A percentile compares a stretch with the other conserved stretches of the same genome.
phyloP scores from a whole-genome alignment of 2,888 invertebrate species.

The Aphrophora alni region DNA sequence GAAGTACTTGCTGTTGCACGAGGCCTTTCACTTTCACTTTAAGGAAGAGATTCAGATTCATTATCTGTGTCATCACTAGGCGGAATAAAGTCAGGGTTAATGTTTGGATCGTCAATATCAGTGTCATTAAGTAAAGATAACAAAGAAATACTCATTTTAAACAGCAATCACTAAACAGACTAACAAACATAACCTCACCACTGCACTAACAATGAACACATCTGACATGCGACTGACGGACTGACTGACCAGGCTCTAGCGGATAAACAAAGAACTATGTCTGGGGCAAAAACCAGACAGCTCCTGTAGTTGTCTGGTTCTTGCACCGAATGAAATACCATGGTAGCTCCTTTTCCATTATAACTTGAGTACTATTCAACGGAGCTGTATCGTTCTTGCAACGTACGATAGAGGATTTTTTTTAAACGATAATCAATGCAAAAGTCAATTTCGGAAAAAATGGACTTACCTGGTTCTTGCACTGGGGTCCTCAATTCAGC shows the following conservation, averaged over 20 bases:
- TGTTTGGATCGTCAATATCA: background rate
- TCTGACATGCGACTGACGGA: background rate
- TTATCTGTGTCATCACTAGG: no score
- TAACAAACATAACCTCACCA: background rate
- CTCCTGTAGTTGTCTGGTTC: background rate
- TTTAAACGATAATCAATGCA: background rate
- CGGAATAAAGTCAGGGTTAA: no score
- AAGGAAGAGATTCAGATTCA: background rate
- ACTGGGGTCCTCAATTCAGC: background rate
- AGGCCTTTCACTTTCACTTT: background rate
- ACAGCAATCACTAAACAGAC: background rate
- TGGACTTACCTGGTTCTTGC: background rate
- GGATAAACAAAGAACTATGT: background rate
- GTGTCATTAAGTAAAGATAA: background rate
- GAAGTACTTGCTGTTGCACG: background rate
- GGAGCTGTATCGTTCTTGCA: background rate
- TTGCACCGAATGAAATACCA: background rate
- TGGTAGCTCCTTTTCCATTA: background rate
- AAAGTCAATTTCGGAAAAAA: background rate
- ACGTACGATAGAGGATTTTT: background rate
- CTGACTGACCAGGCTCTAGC: background rate
- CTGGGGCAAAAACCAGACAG: background rate
- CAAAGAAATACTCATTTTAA: background rate
- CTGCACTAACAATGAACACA: background rate
- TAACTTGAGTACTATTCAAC: background rate